phyloP scores from a whole-genome alignment of 2,113 vertebrate genomes.

The Pelodiscus sinensis region DNA sequence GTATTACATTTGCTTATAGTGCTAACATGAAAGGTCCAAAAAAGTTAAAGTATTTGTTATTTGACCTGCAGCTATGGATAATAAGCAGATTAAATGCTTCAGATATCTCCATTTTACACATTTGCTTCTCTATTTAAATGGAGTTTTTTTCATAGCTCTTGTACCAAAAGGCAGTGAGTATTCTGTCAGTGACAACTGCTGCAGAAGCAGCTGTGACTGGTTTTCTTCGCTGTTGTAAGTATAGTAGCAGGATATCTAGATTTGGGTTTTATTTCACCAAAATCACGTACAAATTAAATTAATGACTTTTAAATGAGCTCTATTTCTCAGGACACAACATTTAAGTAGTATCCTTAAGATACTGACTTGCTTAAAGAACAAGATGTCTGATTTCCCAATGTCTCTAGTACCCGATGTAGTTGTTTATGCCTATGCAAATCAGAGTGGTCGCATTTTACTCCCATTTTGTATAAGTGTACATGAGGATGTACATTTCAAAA shows the following conservation, averaged over 20 bases:
- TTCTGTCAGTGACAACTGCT: constrained; percentile 29
- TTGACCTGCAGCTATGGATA: not conserved
- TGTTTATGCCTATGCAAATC: not conserved
- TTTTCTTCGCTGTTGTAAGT: constrained; percentile 10
- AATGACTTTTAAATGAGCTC: not conserved
- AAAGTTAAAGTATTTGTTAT: constrained; percentile 4
- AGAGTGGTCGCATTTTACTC: not conserved
- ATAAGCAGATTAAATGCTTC: not conserved
- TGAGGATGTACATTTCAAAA: not conserved
- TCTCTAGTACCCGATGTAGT: not conserved
- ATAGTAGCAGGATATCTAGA: not conserved
- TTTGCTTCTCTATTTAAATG: not conserved
- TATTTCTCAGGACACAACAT: constrained; percentile 10
- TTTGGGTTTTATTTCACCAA: not conserved
- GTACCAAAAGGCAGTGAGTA: constrained; percentile 14
- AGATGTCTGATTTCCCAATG: not conserved
- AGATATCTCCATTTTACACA: not conserved
- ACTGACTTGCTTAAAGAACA: not conserved
- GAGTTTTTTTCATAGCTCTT: not conserved
- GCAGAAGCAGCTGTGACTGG: constrained; percentile 25
- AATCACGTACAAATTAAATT: not conserved
- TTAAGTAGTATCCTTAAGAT: constrained; percentile 23
- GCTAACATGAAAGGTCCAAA: not conserved
- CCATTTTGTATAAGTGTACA: not conserved
- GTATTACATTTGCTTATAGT: not conserved